Percentiles rank a stretch among this genome's conserved stretches.
These are phyloP conservation scores for Choloepus hoffmanni DNA, from an alignment of 2,113 vertebrate species.

Conservation along the genomic window DNA sequence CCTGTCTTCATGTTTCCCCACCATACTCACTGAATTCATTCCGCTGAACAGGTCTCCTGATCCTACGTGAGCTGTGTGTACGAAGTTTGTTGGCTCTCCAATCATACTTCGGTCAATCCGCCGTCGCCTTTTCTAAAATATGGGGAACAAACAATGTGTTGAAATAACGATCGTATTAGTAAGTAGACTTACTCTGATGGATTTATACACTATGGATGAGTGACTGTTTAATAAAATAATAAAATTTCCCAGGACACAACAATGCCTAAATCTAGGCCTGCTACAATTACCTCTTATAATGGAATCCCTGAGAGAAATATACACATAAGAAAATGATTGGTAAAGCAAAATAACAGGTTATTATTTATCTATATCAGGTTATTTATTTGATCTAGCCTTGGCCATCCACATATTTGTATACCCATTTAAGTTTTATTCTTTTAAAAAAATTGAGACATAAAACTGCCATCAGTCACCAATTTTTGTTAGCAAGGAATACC, in stretches of 20 bases:
- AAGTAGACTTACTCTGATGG: background rate
- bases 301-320: background rate
- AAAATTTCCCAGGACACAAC: background rate
- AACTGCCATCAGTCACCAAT: background rate
- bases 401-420: background rate
- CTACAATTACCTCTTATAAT: background rate
- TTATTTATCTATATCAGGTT: background rate
- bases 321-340: background rate
- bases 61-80: conserved; percentile 94
- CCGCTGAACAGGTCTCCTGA: conserved; percentile 94
- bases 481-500: background rate
- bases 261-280: background rate
- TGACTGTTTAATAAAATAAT: background rate
- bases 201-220: background rate
- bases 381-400: background rate
- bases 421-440: background rate
- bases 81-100: conserved; percentile 94
- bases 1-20: rapidly evolving
- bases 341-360: background rate
- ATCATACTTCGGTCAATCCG: conserved; percentile 95
- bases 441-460: background rate
- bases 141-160: background rate
- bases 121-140: conserved; percentile 90
- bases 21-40: conserved; percentile 91
- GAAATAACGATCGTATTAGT: conserved; percentile 18